A percentile compares a stretch with the other conserved stretches of the same genome.
Conservation (phyloP, 2,113 vertebrate genomes). For the Brachirus orientalis region DNA sequence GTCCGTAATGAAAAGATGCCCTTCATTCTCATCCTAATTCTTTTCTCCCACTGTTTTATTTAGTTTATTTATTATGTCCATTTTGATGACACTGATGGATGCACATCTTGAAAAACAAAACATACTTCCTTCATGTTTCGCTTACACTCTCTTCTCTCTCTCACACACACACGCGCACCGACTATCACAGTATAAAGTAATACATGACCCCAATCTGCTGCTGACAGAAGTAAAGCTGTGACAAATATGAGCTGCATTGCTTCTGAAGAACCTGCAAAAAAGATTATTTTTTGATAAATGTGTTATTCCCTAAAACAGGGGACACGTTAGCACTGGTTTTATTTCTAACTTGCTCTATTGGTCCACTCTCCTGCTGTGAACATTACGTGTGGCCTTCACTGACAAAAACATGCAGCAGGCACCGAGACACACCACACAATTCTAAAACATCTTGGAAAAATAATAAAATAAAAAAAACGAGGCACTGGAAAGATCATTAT, state of each 20-base stretch:
- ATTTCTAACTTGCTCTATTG: not conserved
- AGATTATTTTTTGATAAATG: not conserved
- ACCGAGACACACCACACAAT: conserved; percentile 38
- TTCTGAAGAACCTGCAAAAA: conserved; percentile 15
- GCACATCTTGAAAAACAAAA: too few species aligned
- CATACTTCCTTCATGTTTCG: too few species aligned
- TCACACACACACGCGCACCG: too few species aligned
- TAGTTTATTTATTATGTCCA: not conserved
- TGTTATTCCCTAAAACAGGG: too few species aligned
- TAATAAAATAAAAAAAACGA: too few species aligned
- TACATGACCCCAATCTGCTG: conserved; percentile 33
- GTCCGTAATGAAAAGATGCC: too few species aligned
- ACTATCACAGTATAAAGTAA: not conserved
- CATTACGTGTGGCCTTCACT: not conserved
- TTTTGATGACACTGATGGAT: too few species aligned
- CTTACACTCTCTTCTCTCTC: too few species aligned
- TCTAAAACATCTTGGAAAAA: not conserved
- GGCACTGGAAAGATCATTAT: too few species aligned
- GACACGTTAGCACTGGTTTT: too few species aligned
- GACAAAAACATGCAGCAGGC: conserved; percentile 13
- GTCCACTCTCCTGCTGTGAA: not conserved
- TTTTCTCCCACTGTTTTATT: too few species aligned
- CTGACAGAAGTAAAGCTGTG: conserved; percentile 35
- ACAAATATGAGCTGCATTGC: conserved; percentile 45
- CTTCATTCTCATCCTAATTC: too few species aligned